phyloP scores from a whole-genome alignment of 2,113 vertebrate species.

The Coreoperca whiteheadi region DNA sequence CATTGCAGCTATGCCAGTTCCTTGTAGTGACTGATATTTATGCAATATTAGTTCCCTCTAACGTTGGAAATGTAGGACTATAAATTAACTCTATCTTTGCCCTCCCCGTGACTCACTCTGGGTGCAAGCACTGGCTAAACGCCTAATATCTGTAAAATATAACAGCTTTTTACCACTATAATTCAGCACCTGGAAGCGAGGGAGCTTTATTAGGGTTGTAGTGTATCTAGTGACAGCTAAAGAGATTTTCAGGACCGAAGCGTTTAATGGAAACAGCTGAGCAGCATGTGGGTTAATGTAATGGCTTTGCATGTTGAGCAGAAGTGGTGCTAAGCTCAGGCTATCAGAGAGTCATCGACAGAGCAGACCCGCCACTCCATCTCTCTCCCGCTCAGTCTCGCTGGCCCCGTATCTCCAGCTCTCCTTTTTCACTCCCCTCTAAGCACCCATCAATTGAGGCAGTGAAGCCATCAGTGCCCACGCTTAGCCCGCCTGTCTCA shows the following conservation, averaged over 20 bases:
- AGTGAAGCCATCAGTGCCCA: conserved; percentile 75
- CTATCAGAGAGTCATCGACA: conserved; percentile 65
- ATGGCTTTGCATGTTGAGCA: conserved; percentile 68
- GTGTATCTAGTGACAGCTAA: conserved; percentile 48
- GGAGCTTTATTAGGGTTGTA: conserved; percentile 48
- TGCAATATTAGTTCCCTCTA: conserved; percentile 8
- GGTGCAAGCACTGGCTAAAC: conserved; percentile 33
- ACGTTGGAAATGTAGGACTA: conserved; percentile 36
- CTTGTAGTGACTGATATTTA: conserved; percentile 30
- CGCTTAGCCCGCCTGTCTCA: conserved; percentile 60
- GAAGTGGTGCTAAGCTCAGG: conserved; percentile 56
- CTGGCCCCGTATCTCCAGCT: conserved; percentile 51
- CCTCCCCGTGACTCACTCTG: conserved; percentile 36
- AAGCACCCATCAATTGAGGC: conserved; percentile 78
- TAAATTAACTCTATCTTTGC: conserved; percentile 41
- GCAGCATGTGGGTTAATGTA: conserved; percentile 62
- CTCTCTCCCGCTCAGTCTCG: conserved; percentile 47
- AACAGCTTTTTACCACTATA: conserved; percentile 30
- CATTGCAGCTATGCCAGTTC: conserved; percentile 12
- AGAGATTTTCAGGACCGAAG: conserved; percentile 44
- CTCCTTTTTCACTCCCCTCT: conserved; percentile 60
- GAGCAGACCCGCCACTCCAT: conserved; percentile 50
- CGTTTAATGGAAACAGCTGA: conserved; percentile 72
- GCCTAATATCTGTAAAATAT: conserved; percentile 38
- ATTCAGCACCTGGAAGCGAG: conserved; percentile 55